These are phyloP conservation scores for Oscheius sp. DNA, from an alignment of 2,888 invertebrate genomes.

Conservation along the genomic window DNA sequence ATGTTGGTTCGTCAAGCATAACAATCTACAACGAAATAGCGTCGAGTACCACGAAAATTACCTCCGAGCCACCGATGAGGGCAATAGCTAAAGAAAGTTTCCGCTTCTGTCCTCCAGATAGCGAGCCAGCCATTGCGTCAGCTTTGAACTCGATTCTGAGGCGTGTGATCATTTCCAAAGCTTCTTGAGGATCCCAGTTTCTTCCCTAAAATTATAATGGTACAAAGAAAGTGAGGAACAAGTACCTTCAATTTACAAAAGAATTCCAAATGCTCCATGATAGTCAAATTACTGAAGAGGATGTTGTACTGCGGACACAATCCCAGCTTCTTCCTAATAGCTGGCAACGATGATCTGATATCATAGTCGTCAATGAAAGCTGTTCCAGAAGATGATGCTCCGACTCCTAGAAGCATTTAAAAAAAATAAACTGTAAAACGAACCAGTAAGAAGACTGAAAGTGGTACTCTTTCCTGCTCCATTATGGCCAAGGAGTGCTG, in stretches of 20 bases:
- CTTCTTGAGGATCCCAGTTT: constrained; percentile 78
- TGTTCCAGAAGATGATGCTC: constrained; percentile 58
- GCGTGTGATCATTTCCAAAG: constrained; percentile 79
- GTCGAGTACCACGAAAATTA: not conserved
- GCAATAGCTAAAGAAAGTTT: constrained; percentile 84
- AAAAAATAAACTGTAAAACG: not conserved
- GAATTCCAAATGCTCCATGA: constrained; percentile 85
- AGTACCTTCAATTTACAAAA: constrained; percentile 78
- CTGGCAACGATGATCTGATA: constrained; percentile 74
- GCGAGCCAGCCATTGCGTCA: constrained; percentile 73
- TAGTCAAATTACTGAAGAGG: constrained; percentile 85
- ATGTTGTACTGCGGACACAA: constrained; percentile 89
- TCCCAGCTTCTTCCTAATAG: constrained; percentile 79
- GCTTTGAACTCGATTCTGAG: constrained; percentile 75
- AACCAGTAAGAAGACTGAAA: constrained; percentile 88
- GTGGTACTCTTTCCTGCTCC: constrained; percentile 92
- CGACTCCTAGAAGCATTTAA: constrained; percentile 45
- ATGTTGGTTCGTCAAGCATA: constrained; percentile 71
- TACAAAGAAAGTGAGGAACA: not conserved
- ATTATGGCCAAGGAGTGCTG: constrained; percentile 82
- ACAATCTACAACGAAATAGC: constrained; percentile 45
- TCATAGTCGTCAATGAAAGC: constrained; percentile 77
- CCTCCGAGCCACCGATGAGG: constrained; percentile 81
- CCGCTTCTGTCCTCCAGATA: constrained; percentile 83
- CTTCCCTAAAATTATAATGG: constrained; percentile 78